A percentile compares a stretch with the other conserved stretches of the same genome.
These are phyloP conservation scores for Dermochelys coriacea DNA, from an alignment of 2,797 vertebrate species.

Conservation along the genomic window DNA sequence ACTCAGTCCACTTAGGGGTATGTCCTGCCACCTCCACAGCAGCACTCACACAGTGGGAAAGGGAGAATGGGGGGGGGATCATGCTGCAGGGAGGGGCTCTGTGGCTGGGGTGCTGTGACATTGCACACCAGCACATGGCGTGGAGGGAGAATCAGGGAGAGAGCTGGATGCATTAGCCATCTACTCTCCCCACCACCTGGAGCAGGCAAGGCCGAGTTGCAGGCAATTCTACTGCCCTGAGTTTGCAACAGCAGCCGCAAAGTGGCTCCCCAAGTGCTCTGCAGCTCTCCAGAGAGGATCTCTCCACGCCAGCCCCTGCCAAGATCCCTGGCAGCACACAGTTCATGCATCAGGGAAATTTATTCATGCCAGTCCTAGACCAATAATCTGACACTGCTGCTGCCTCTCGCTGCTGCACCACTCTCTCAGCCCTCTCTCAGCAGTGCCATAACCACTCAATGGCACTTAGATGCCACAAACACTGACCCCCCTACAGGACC, in stretches of 20 bases:
- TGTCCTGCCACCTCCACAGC: background rate
- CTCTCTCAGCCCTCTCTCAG: fast-evolving
- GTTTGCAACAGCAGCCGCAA: background rate
- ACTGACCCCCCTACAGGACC: background rate
- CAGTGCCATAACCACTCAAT: background rate
- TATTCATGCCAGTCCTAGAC: background rate
- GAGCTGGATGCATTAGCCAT: background rate
- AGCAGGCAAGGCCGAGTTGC: background rate
- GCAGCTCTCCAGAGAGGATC: background rate
- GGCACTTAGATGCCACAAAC: background rate
- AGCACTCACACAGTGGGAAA: background rate
- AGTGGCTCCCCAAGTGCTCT: background rate
- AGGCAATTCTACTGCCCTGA: background rate
- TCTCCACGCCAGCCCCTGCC: background rate
- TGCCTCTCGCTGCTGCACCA: background rate
- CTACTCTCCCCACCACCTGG: background rate
- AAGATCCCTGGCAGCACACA: background rate
- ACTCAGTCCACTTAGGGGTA: too few relatives aligned
- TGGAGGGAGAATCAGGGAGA: background rate
- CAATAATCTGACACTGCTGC: background rate
- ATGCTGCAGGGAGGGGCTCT: background rate
- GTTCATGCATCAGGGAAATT: background rate
- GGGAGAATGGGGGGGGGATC: too few relatives aligned
- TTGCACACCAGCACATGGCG: too few relatives aligned
- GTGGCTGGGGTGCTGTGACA: background rate